Base-by-base conservation (phyloP, 2,113 vertebrate species). In the Microcebus griseorufus region DNA sequence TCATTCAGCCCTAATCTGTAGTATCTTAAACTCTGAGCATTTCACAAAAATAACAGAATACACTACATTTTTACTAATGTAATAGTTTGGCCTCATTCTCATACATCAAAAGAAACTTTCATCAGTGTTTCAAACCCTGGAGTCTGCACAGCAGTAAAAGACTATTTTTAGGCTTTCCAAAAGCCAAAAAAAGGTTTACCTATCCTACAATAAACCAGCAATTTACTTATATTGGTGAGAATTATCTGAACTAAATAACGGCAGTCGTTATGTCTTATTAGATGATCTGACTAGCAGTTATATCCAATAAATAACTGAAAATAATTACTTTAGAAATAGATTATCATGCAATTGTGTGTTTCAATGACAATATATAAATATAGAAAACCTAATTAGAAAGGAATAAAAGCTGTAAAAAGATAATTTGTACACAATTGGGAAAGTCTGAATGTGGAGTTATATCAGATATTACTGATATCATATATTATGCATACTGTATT, bases 11-110 rank as follows among this genome's bases (percentile, higher is more conserved):
- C 79, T 78, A 62, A 93, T 78, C 51, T 84, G 48, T 17, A 39
- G 90, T 81, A 86, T 58, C 27, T 13, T 60, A 58, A 27, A 82
- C 37, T 67, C 76, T 69, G 9, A 69, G 37, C 69, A 89, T 58
- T 93, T 70, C 42, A 93, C 23, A 86, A 13, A 90, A 87, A 73
- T 53, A 65, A 90, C 80, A 86, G 5, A 86, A 72, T 72, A 79
- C 32, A 72, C 23, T 80, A 78, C 67, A 1, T n/a, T 73, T 90
- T 80, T 90, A 67, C 60, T 34, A 75, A 73, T 55, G 6, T 65
- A 80, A 92, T 42, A 29, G 55, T 34, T 86, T 75, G 29, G 55
- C 53, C 25, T 95, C 42, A 88, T 88, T 91, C 48, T 23, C 73
- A 94, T 18, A 73, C 10, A 69, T 42, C 37, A 88, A 92, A 64